Evolutionary conservation across 2,113 vertebrate genomes (phyloP), one percentile per base, ranked within the genome.

Genomic region (Scomber colias): DNA sequence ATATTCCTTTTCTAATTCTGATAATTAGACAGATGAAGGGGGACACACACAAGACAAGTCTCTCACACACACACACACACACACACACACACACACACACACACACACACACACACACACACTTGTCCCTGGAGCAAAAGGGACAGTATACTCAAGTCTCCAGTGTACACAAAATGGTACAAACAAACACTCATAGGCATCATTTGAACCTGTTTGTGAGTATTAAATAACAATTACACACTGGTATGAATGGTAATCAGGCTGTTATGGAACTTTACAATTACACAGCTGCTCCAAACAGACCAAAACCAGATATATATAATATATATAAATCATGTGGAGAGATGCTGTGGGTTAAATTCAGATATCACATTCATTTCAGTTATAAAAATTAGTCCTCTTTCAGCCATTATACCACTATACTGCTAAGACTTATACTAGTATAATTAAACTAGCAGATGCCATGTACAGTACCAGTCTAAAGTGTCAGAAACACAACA

Each of bases 11-110:
- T 71, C 65, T 81, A 79, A 86, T 86, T 78, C 75, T 48, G 15
- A 84, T 86, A 82, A 87, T 89, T 75, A 86, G 48, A 77, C 30
- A 35, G 35, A 93, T 77, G 76, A 92, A 88, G 31, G 55, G 70
- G 19, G 71, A 76, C 50, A 83, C 84, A 83, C 69, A 80, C 75
- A n/a, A 90, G 66, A 40, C 62, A 83, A 86, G 45, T 72, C 77
- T n/a, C n/a, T n/a, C n/a, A 63, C 44, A 77, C 50, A 71, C 46
- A 72, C 40, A 66, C n/a, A 81, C 17, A 40, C 11, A 35, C 27
- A 73, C 24, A 60, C 21, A 78, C 40, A 63, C 44, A 77, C 50
- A 71, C 46, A 72, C 40, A 66, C n/a, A 81, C 17, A 40, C 11
- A 63, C 44, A 77, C 50, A 71, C 46, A 72, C 40, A 66, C n/a